Percentiles rank a stretch among this genome's conserved stretches.
Conservation (phyloP, 1,140 invertebrate species). For the Diabrotica undecimpunctata region DNA sequence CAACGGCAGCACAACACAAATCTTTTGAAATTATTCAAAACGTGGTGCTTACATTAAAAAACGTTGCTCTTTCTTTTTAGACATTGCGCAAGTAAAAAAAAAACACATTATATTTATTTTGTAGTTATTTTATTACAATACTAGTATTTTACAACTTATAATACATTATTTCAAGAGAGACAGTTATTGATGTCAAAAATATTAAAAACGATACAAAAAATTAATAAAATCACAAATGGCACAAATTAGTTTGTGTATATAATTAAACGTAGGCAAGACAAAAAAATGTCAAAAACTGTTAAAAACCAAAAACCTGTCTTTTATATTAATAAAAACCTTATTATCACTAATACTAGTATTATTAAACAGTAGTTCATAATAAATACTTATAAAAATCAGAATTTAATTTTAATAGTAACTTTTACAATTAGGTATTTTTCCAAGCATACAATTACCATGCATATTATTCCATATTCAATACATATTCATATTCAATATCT, state of each 20-base stretch:
- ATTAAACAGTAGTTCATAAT: conserved; percentile 2
- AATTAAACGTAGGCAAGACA: conserved; percentile 29
- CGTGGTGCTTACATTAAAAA: too few relatives aligned
- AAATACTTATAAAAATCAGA: too few relatives aligned
- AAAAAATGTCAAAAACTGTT: conserved; percentile 12
- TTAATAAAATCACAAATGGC: conserved; percentile 31
- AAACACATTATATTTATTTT: background rate
- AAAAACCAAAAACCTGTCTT: conserved; percentile 1
- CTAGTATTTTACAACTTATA: conserved; percentile 30
- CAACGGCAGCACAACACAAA: too few relatives aligned
- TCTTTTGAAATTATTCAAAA: too few relatives aligned
- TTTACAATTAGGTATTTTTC: too few relatives aligned
- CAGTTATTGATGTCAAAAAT: conserved; percentile 18
- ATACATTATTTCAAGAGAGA: conserved; percentile 23
- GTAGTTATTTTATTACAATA: conserved; percentile 32
- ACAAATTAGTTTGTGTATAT: conserved; percentile 19
- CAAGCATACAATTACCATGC: too few relatives aligned
- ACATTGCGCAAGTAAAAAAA: background rate
- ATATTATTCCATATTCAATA: too few relatives aligned
- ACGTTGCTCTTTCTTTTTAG: too few relatives aligned
- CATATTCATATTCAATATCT: too few relatives aligned
- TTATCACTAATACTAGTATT: conserved; percentile 8
- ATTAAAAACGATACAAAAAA: conserved; percentile 9
- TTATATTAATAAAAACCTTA: conserved; percentile 3
- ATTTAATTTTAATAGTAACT: too few relatives aligned